Evolutionary conservation across 2,797 vertebrate genomes (phyloP), one percentile per base, ranked within the genome.

Genomic region (Syngnathus rostellatus): DNA sequence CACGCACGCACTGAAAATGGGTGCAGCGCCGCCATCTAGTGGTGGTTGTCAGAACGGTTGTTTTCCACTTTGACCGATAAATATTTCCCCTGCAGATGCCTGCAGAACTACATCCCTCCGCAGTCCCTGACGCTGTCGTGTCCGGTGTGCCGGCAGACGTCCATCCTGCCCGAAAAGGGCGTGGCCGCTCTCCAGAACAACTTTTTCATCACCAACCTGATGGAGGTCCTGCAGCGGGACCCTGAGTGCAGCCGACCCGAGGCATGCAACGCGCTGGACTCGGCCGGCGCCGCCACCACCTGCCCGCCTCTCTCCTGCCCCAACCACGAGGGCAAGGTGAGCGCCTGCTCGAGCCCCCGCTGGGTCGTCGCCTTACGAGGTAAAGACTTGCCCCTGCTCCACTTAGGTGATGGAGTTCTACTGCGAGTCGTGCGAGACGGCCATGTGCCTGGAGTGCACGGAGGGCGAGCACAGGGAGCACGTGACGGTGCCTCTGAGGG

Each of bases 191-290:
- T 98, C 46, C 95, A 97, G 89, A 97, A 97, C 84, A 98, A 98
- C 81, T 96, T 96, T 88, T 97, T 98, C 86, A 97, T 98, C 89
- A 95, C 94, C 60, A 96, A 95, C 86, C 91, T 98, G 64, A 96
- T 98, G 95, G 96, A 98, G 84, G 93, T 96, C 41, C 86, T 98
- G 69, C 95, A 96, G 85, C 87, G 93, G 31, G 93, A 94, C 73
- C 90, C 94, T 0, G 94, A 94, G 74, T 92, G 93, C 73, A 88
- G 87, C 65, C 85, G 80, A 14, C 90, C 91, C 0, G 92, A 92
- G 71, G 79, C 87, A 19, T 87, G 90, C 69, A 90, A 81, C 46
- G 90, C 86, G n/a, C 86, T 91, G 0, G 92, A 94, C 76, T 91
- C 94, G 0, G 92, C 91, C 79, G 91, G 93, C 0, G 91, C 92